A percentile compares a stretch with the other conserved stretches of the same genome.
These are phyloP conservation scores for Turdus rufiventris DNA, from an alignment of 2,113 vertebrate species.

Conservation along the genomic window DNA sequence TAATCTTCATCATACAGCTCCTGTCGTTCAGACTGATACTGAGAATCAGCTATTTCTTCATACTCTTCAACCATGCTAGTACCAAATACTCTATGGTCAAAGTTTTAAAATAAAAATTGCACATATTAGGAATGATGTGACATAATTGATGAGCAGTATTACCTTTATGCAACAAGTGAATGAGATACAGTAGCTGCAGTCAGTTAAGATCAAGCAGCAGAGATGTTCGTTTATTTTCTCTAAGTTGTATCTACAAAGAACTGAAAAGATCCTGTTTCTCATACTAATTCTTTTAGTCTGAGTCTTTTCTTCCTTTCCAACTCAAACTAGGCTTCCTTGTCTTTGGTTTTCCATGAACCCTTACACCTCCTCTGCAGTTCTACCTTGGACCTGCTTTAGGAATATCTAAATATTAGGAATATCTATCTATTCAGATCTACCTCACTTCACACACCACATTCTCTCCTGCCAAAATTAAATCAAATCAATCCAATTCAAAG, in stretches of 20 bases:
- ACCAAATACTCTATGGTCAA: conserved; percentile 87
- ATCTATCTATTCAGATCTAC: neutral
- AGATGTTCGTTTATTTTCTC: neutral
- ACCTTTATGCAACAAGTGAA: neutral
- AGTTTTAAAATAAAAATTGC: neutral
- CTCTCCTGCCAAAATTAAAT: neutral
- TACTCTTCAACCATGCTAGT: conserved; percentile 99
- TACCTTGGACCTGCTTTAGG: neutral
- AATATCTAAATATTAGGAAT: neutral
- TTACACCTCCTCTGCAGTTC: neutral
- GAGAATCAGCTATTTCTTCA: conserved; percentile 96
- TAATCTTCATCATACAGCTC: conserved; percentile 95
- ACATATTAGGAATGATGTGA: neutral
- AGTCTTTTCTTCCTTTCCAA: neutral
- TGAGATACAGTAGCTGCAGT: neutral
- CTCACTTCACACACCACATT: neutral
- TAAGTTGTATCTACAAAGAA: neutral
- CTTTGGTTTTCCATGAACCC: neutral
- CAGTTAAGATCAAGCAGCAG: neutral
- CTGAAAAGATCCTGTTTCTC: neutral
- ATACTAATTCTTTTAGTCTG: neutral
- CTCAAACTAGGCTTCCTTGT: neutral
- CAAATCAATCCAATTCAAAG: neutral
- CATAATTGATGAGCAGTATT: neutral
- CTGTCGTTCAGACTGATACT: conserved; percentile 90